Conservation (phyloP, 2,888 invertebrate genomes). For the Hyalella azteca region DNA sequence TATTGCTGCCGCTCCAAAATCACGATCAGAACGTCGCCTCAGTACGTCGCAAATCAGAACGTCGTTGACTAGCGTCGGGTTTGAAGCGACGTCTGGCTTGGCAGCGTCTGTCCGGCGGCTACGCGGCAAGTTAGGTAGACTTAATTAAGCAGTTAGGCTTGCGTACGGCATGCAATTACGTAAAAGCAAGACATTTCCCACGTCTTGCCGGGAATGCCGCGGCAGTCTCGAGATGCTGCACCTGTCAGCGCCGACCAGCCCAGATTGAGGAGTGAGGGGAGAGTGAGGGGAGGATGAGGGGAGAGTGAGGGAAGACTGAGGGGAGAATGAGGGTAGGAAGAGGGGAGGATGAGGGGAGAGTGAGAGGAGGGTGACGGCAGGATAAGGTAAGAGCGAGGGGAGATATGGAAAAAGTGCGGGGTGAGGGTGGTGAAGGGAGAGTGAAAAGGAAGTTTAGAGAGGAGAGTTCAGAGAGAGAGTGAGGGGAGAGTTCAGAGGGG, state of each 20-base stretch:
- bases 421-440: not conserved
- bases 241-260: not conserved
- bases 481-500: not conserved
- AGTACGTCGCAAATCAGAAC: too few relatives aligned
- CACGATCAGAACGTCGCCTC: not conserved
- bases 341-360: too few relatives aligned
- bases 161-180: not conserved
- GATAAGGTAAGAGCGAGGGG: not conserved
- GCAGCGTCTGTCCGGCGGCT: not conserved
- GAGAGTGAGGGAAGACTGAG: not conserved
- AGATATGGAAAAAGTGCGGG: not conserved
- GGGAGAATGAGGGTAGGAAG: not conserved
- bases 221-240: not conserved
- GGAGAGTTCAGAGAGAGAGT: not conserved
- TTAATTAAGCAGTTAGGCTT: constrained; percentile 16
- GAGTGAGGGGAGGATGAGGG: not conserved
- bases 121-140: not conserved
- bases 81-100: too few relatives aligned
- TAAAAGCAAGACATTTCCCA: not conserved
- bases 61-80: too few relatives aligned
- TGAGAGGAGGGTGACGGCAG: not conserved
- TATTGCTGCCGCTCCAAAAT: not conserved
- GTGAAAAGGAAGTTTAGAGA: not conserved
- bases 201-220: constrained; percentile 1
- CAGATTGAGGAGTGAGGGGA: constrained; percentile 20